A percentile compares a stretch with the other conserved stretches of the same genome.
These are phyloP conservation scores for Limulus polyphemus DNA, from an alignment of 2,888 invertebrate genomes.

Conservation along the genomic window DNA sequence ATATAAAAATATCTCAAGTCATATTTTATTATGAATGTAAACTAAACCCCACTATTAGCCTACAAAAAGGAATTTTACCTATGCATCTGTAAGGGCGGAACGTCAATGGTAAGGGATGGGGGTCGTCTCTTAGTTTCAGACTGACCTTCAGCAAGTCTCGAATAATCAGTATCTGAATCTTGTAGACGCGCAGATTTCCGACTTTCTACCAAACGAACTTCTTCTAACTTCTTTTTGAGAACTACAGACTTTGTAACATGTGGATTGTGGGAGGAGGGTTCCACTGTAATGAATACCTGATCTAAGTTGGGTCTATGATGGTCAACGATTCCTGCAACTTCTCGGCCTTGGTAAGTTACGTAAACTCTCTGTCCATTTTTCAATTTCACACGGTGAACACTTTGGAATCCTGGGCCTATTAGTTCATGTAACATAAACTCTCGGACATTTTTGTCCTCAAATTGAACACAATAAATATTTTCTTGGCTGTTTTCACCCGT, in stretches of 20 bases:
- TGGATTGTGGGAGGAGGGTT: neutral
- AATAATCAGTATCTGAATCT: conserved; percentile 83
- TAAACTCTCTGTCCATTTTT: conserved; percentile 76
- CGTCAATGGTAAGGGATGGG: conserved; percentile 29
- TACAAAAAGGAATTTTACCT: too few species aligned
- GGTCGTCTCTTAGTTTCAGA: conserved; percentile 47
- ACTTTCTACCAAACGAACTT: conserved; percentile 68
- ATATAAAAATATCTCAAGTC: too few species aligned
- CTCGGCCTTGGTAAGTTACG: conserved; percentile 85
- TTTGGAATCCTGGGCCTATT: conserved; percentile 86
- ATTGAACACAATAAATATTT: conserved; percentile 34
- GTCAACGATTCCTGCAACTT: conserved; percentile 54
- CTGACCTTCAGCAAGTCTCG: conserved; percentile 76
- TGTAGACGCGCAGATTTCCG: conserved; percentile 87
- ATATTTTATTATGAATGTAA: too few species aligned
- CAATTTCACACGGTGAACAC: conserved; percentile 57
- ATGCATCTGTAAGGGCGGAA: conserved; percentile 12
- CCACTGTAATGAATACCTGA: conserved; percentile 12
- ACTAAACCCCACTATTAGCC: too few species aligned
- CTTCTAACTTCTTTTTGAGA: conserved; percentile 34
- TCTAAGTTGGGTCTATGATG: conserved; percentile 27
- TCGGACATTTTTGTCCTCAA: conserved; percentile 39
- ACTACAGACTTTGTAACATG: conserved; percentile 15
- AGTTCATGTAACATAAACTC: conserved; percentile 72
- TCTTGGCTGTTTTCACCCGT: conserved; percentile 46